These are phyloP conservation scores for Alloplasta piceator DNA, from an alignment of 2,888 invertebrate genomes.

Conservation along the genomic window DNA sequence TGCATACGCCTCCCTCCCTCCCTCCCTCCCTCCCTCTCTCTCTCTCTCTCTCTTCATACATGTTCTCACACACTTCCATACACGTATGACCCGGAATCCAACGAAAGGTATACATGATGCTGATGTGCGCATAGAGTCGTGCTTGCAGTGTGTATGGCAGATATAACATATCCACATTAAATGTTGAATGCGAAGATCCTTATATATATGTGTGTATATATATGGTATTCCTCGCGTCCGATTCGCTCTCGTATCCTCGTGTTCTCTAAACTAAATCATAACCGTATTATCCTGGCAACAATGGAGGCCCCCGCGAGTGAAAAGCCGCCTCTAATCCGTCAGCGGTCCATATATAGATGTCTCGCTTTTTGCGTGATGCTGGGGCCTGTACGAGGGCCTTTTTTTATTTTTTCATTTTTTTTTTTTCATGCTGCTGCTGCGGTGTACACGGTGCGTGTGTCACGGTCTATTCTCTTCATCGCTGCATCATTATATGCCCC, in stretches of 20 bases:
- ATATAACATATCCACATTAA: conserved; percentile 2
- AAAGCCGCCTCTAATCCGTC: conserved; percentile 81
- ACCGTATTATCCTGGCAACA: conserved; percentile 79
- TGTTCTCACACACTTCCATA: conserved; percentile 63
- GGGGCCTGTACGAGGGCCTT: conserved; percentile 33
- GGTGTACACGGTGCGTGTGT: neutral
- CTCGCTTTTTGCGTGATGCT: conserved; percentile 66
- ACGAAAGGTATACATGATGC: too few species aligned
- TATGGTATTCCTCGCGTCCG: conserved; percentile 64
- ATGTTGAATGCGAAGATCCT: conserved; percentile 25
- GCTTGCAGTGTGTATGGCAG: neutral
- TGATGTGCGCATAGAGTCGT: too few species aligned
- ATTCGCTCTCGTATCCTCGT: conserved; percentile 71
- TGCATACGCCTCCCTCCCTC: conserved; percentile 38
- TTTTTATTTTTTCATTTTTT: conserved; percentile 6
- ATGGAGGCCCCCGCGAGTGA: conserved; percentile 72
- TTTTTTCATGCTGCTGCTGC: neutral
- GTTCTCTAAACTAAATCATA: conserved; percentile 80
- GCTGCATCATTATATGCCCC: neutral
- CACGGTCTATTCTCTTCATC: neutral
- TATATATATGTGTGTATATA: neutral
- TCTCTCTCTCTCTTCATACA: conserved; percentile 55
- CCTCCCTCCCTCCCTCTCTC: conserved; percentile 36
- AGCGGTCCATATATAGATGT: conserved; percentile 74
- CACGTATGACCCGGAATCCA: too few species aligned